A percentile compares a stretch with the other conserved stretches of the same genome.
Evolutionary conservation across 2,113 vertebrate species (phyloP).

Genomic region (Potamarius usumacintae): DNA sequence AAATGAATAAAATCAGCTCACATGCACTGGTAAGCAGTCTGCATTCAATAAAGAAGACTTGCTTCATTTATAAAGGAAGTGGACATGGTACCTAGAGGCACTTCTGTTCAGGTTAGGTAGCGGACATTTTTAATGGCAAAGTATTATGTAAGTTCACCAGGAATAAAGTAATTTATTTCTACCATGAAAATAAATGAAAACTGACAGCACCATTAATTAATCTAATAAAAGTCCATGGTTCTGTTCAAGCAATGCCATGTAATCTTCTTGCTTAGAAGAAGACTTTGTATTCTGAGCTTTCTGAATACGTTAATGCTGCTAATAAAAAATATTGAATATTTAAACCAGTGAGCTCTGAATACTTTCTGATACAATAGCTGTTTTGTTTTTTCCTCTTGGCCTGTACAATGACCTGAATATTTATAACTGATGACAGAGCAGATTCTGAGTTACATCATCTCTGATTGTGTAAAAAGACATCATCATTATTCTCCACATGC

Average conservation of each 20-base stretch:
- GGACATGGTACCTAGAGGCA: neutral
- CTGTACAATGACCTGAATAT: slow-evolving; percentile 3
- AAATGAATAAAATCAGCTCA: too few relatives aligned
- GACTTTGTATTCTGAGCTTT: slow-evolving; percentile 26
- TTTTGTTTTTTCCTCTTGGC: neutral
- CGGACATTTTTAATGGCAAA: neutral
- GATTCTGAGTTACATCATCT: slow-evolving; percentile 43
- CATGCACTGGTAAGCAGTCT: neutral
- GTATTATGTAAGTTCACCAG: neutral
- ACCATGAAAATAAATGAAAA: slow-evolving; percentile 22
- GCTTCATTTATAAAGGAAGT: neutral
- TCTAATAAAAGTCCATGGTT: slow-evolving; percentile 46
- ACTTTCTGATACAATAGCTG: too few relatives aligned
- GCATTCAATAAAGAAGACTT: neutral
- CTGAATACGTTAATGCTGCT: slow-evolving; percentile 43
- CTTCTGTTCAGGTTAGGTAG: neutral
- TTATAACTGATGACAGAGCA: slow-evolving; percentile 17
- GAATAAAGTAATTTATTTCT: neutral
- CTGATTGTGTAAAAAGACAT: slow-evolving; percentile 42
- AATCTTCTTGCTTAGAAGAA: slow-evolving; percentile 38
- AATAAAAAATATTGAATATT: slow-evolving; percentile 23
- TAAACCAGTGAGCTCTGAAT: neutral
- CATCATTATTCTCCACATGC: slow-evolving; percentile 35
- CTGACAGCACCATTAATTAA: slow-evolving; percentile 41
- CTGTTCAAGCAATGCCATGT: slow-evolving; percentile 40